A percentile compares a stretch with the other conserved stretches of the same genome.
Evolutionary conservation across 1,140 invertebrate species (phyloP).

Genomic region (Drosophila ercepeae): DNA sequence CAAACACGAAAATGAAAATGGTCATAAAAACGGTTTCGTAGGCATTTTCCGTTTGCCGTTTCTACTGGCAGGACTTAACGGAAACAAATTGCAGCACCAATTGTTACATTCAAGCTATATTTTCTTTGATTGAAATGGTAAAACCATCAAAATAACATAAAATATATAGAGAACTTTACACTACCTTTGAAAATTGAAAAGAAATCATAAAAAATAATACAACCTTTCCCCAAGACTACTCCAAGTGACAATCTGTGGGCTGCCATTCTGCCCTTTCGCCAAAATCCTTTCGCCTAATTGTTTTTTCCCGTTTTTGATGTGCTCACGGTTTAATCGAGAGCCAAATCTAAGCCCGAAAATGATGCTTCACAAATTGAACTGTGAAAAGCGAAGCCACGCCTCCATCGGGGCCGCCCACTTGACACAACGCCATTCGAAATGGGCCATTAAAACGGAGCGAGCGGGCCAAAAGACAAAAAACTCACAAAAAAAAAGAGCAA

Average conservation of each 20-base stretch:
- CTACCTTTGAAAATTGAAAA: no score
- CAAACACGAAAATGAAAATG: slow-evolving; percentile 75
- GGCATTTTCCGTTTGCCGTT: slow-evolving; percentile 46
- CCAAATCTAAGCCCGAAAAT: slow-evolving; percentile 46
- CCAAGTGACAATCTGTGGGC: slow-evolving; percentile 23
- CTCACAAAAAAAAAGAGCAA: not conserved
- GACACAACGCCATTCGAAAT: slow-evolving; percentile 75
- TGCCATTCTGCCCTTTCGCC: slow-evolving; percentile 35
- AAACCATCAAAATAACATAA: no score
- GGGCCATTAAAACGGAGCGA: slow-evolving; percentile 77
- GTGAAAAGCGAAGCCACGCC: slow-evolving; percentile 62
- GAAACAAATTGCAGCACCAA: slow-evolving; percentile 70
- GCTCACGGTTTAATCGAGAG: slow-evolving; percentile 36
- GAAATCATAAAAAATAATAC: not conserved
- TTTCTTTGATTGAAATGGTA: no score
- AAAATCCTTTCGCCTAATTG: slow-evolving; percentile 59
- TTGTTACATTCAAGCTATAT: slow-evolving; percentile 27
- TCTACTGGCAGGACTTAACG: slow-evolving; percentile 46
- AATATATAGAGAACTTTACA: not conserved
- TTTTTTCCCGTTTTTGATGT: slow-evolving; percentile 33
- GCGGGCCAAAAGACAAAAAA: slow-evolving; percentile 12
- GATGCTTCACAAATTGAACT: slow-evolving; percentile 78
- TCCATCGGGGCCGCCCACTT: slow-evolving; percentile 42
- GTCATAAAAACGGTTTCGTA: slow-evolving; percentile 58
- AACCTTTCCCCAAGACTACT: slow-evolving; percentile 1